These are phyloP conservation scores for Gymnoscopelus microlampas DNA, from an alignment of 2,797 vertebrate genomes.

Conservation along the genomic window DNA sequence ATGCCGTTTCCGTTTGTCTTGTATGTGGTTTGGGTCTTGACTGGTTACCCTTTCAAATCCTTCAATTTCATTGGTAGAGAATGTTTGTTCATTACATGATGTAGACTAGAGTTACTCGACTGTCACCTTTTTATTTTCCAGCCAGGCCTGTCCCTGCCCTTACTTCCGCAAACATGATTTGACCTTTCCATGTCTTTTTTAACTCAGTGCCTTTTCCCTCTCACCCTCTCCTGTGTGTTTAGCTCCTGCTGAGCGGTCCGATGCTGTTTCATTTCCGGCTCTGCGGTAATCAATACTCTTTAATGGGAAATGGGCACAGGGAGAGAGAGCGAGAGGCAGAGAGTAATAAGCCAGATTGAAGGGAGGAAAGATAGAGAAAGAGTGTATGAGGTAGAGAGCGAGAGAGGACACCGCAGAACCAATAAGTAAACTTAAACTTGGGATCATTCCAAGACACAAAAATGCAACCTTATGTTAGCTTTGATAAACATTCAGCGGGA, in stretches of 20 bases:
- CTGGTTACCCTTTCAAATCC: too few species aligned
- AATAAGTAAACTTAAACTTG: conserved; percentile 75
- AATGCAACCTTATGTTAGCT: conserved; percentile 75
- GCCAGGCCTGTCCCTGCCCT: conserved; percentile 31
- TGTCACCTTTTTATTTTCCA: conserved; percentile 42
- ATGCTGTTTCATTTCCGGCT: conserved; percentile 78
- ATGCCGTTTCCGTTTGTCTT: too few species aligned
- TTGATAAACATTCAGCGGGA: conserved; percentile 89
- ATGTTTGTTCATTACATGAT: conserved; percentile 47
- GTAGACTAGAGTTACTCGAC: conserved; percentile 10
- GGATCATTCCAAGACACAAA: conserved; percentile 72
- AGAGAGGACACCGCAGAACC: conserved; percentile 66
- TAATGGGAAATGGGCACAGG: conserved; percentile 32
- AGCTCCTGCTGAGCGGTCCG: conserved; percentile 64
- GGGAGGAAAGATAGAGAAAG: conserved; percentile 57
- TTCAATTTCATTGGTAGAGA: conserved; percentile 43
- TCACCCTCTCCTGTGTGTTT: conserved; percentile 43
- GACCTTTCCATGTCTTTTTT: conserved; percentile 55
- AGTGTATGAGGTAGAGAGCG: conserved; percentile 61
- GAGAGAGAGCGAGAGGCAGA: conserved; percentile 15
- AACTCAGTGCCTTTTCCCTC: conserved; percentile 56
- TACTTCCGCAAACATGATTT: conserved; percentile 39
- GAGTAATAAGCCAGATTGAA: conserved; percentile 11
- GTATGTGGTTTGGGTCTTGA: too few species aligned
- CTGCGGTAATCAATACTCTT: conserved; percentile 73